phyloP scores from a whole-genome alignment of 2,797 vertebrate species.

The Cuculus canorus region DNA sequence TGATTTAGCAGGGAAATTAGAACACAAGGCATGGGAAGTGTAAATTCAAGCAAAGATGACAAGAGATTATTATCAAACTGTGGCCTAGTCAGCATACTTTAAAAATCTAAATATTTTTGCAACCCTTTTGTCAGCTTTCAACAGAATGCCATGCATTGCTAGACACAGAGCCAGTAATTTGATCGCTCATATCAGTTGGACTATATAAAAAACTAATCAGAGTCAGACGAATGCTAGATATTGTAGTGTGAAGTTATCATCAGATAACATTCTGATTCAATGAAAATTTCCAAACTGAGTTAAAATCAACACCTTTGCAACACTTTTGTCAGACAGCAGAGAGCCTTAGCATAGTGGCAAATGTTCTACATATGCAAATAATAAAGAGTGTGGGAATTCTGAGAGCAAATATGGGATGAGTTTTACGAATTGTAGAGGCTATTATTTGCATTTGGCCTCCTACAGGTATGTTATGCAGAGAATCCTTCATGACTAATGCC shows the following conservation, averaged over 20 bases:
- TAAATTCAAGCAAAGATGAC: background rate
- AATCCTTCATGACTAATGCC: background rate
- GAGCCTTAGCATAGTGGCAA: background rate
- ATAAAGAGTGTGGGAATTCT: background rate
- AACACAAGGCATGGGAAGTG: background rate
- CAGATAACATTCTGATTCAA: background rate
- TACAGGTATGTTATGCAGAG: background rate
- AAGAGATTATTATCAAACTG: background rate
- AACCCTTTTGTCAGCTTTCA: background rate
- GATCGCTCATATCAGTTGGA: background rate
- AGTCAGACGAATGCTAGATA: background rate
- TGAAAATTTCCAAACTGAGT: background rate
- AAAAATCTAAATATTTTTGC: background rate
- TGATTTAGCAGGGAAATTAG: background rate
- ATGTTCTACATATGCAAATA: background rate
- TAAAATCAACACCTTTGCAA: background rate
- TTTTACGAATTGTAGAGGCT: background rate
- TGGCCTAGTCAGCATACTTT: background rate
- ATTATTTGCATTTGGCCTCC: background rate
- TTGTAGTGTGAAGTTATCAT: background rate
- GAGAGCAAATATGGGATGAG: background rate
- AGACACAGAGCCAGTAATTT: background rate
- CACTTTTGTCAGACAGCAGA: background rate
- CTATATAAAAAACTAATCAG: background rate
- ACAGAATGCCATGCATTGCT: background rate